Evolutionary conservation across 2,888 invertebrate species (phyloP), one percentile per base, ranked within the genome.

Genomic region (Agonopterix heracliana): DNA sequence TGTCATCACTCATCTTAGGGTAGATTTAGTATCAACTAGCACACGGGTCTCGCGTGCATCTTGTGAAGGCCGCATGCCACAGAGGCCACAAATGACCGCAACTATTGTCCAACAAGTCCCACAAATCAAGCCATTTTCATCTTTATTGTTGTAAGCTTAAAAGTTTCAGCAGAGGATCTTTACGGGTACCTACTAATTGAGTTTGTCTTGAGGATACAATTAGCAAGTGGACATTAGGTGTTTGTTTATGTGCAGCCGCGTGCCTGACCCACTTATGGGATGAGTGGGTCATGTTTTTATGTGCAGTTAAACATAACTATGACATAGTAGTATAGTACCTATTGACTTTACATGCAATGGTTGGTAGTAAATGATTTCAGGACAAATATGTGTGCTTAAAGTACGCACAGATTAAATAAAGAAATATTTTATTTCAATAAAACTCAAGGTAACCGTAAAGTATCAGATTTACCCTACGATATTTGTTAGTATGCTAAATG

Each of bases 191-290:
- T 46, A 48, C 54, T 68, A 64, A 65, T 69, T 64, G 60, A 70
- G 58, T 72, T 66, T 65, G 60, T 67, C 56, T 63, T 58, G 59
- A 66, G 53, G 54, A 54, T 54, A 60, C 61, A 61, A 71, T 71
- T 68, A 73, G 62, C 64, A 55, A 53, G 56, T 64, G 53, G 56
- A 56, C 59, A 63, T 62, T 53, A 57, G 40, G 53, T 55, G 51
- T 61, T 57, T 63, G 60, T 68, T 60, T 64, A 56, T 54, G 49
- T 53, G 53, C 50, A 55, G 46, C 40, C 54, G 55, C 57, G 51
- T 56, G 50, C 47, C 49, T 70, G 64, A 66, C 66, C 65, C 57
- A 60, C 61, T 68, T 53, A 44, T 52, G 40, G 38, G 38, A 17
- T 17, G 8, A 38, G 26, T 26, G 26, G 26, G 5, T 5, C 26